phyloP scores from a whole-genome alignment of 2,113 vertebrate species.

The Ophiodon elongatus region DNA sequence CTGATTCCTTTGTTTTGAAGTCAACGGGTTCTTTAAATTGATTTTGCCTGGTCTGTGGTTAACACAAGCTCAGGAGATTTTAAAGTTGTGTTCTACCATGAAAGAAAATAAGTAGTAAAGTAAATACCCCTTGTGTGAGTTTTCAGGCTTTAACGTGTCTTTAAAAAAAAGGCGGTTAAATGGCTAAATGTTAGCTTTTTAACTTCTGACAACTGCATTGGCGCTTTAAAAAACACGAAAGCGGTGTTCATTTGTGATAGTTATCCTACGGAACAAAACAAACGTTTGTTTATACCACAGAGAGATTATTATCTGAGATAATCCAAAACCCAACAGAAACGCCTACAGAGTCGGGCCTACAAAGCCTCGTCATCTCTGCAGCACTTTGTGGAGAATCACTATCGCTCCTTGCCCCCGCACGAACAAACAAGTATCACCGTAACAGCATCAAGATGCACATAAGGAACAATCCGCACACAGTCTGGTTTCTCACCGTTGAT shows the following conservation, averaged over 20 bases:
- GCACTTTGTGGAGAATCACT: background rate
- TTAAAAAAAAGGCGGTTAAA: background rate
- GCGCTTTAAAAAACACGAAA: background rate
- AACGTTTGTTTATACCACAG: background rate
- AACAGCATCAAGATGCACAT: background rate
- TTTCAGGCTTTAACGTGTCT: background rate
- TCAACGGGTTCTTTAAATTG: background rate
- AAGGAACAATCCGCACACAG: background rate
- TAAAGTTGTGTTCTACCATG: background rate
- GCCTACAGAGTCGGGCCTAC: background rate
- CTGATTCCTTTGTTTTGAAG: background rate
- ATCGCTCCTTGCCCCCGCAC: background rate
- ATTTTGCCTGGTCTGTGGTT: background rate
- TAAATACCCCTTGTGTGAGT: background rate
- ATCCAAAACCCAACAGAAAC: background rate
- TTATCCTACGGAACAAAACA: background rate
- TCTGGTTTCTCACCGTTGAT: slow-evolving; percentile 90
- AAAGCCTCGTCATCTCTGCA: background rate
- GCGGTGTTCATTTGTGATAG: background rate
- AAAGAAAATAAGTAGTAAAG: background rate
- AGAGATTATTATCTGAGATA: background rate
- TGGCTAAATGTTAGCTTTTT: background rate
- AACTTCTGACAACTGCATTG: background rate
- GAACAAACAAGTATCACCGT: background rate
- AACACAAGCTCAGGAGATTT: background rate